Evolutionary conservation across 2,113 vertebrate species (phyloP), one percentile per base, ranked within the genome.

Genomic region (Etheostoma cragini): DNA sequence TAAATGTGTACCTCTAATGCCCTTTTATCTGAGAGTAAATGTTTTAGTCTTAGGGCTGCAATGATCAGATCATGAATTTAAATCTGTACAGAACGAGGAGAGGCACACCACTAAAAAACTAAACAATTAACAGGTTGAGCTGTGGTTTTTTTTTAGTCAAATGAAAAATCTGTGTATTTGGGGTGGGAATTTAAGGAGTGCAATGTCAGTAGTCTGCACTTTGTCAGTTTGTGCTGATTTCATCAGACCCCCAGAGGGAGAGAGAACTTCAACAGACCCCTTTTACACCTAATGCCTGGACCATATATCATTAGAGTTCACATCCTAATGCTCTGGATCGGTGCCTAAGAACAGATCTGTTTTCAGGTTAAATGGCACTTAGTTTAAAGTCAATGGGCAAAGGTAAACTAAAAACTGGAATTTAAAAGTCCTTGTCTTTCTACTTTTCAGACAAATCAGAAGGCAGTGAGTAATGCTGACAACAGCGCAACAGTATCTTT

Each of bases 181-280:
- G 22, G 72, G 22, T 78, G 73, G 65, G 74, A 49, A 78, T 80
- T 52, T 33, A 67, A 65, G 82, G 38, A 64, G 74, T 85, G 69
- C 68, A 74, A 46, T 84, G 78, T 82, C 82, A 83, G 80, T 83
- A 73, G 53, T 89, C 88, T 89, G 86, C 80, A 86, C 76, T 91
- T 83, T 66, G 82, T 88, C 87, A 81, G 68, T 85, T 85, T 87
- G 72, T 80, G 84, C 80, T 76, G 87, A 89, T 89, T 88, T 90
- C 76, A 88, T 82, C 85, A 78, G 72, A 66, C 78, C 35, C 83
- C 70, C 69, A 70, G 60, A 82, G 80, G 72, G 80, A 84, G 62
- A 82, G 26, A 82, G 26, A 88, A 85, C 91, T 49, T 63, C 35
- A 85, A 54, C 53, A 85, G 77, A 87, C 73, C 66, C 68, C 81